Base-by-base conservation (phyloP, 2,888 invertebrate genomes). In the Eudasyphora cyanicolor region DNA sequence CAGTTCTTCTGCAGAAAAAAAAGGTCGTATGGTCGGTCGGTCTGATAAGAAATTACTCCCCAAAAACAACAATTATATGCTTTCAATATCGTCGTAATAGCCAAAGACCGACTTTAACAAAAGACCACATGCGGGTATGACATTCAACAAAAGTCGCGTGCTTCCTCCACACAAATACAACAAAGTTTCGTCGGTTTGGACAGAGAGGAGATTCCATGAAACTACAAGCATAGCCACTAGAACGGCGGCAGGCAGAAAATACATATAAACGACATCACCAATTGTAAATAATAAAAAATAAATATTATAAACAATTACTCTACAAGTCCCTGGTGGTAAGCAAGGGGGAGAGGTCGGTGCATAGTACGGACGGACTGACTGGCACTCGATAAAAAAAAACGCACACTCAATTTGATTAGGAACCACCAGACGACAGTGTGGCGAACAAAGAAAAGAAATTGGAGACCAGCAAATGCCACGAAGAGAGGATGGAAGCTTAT, bases 221-320 rank as follows among this genome's bases (percentile, higher is more conserved):
- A 54, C 21, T 19, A 19, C 51, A 51, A 17, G 21, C n/a, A 49
- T n/a, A n/a, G n/a, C n/a, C n/a, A 6, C 49, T 49, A n/a, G n/a
- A n/a, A 49, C 14, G 38, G 38, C 38, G n/a, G 45, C 45, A n/a
- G 45, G 45, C 45, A 45, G 45, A 14, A 45, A 45, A 12, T n/a
- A 45, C 6, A 7, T 35, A 10, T 35, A 35, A 24, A 24, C 57
- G 35, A 32, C 62, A 42, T 38, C 21, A 67, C 42, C 67, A 67
- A 67, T 67, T 67, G 67, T 67, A 42, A 42, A 42, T 42, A 67
- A 67, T 42, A 42, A 67, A 67, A 64, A 67, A 38, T 38, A 67
- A 57, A 67, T 17, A 67, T 67, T 67, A 67, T 67, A 67, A 67
- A 67, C 67, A 67, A 67, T 67, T 67, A 67, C 67, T 57, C 27